Conservation (phyloP, 2,113 vertebrate genomes). For the Henicopernis longicauda region DNA sequence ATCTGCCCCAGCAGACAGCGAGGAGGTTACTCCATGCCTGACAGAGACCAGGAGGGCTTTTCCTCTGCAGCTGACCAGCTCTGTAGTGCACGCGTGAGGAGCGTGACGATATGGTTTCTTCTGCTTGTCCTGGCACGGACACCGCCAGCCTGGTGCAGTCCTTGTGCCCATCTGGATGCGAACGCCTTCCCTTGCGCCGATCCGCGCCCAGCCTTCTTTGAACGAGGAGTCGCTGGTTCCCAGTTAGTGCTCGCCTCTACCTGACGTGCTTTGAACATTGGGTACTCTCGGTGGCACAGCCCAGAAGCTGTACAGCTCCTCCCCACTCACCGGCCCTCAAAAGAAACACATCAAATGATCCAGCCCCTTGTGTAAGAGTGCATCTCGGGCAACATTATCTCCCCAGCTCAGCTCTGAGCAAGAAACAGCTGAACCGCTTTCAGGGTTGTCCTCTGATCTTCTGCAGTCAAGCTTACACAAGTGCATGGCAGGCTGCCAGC, state of each 20-base stretch:
- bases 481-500: accelerated
- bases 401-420: neutral
- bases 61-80: neutral
- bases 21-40: neutral
- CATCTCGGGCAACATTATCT: neutral
- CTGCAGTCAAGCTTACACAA: neutral
- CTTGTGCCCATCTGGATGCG: neutral
- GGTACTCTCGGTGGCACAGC: neutral
- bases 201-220: neutral
- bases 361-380: neutral
- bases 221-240: neutral
- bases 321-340: neutral
- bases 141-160: neutral
- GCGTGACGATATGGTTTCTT: accelerated
- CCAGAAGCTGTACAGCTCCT: neutral
- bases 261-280: neutral
- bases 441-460: neutral
- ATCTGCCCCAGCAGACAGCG: accelerated
- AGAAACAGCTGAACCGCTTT: neutral
- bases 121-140: neutral
- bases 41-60: neutral
- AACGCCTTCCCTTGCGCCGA: accelerated
- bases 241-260: neutral
- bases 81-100: accelerated
- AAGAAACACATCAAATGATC: neutral